Conservation (phyloP, 2,797 vertebrate species). For the Hybognathus amarus region DNA sequence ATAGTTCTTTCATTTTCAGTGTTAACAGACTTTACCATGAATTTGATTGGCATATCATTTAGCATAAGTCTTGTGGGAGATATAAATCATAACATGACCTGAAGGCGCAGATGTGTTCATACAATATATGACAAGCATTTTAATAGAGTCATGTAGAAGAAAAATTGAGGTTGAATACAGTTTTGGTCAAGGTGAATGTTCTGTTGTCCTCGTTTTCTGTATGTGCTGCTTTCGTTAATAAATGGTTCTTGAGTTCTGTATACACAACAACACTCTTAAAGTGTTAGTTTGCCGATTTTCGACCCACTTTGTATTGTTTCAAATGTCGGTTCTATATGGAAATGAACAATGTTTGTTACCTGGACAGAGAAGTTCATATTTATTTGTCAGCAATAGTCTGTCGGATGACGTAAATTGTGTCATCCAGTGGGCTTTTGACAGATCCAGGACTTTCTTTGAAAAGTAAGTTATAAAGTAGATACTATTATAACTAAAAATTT, state of each 20-base stretch:
- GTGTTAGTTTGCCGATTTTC: neutral
- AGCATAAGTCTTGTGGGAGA: neutral
- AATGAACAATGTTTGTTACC: neutral
- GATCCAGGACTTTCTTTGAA: too few relatives aligned
- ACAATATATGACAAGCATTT: slow-evolving; percentile 23
- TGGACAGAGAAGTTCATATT: neutral
- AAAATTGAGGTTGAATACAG: slow-evolving; percentile 2
- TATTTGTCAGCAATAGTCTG: neutral
- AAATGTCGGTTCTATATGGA: neutral
- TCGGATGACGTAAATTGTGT: too few relatives aligned
- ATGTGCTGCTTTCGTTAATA: neutral
- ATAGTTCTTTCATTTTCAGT: neutral
- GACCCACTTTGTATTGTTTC: neutral
- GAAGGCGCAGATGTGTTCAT: neutral
- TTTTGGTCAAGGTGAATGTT: neutral
- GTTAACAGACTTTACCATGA: neutral
- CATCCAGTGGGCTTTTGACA: too few relatives aligned
- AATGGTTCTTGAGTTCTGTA: neutral
- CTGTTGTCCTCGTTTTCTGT: neutral
- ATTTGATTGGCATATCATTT: slow-evolving; percentile 26
- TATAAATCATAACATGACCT: slow-evolving; percentile 5
- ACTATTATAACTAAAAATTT: too few relatives aligned
- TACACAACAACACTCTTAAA: neutral
- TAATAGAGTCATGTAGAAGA: neutral
- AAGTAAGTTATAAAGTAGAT: too few relatives aligned